Conservation (phyloP, 2,797 vertebrate species). For the Epinephelus awoara region DNA sequence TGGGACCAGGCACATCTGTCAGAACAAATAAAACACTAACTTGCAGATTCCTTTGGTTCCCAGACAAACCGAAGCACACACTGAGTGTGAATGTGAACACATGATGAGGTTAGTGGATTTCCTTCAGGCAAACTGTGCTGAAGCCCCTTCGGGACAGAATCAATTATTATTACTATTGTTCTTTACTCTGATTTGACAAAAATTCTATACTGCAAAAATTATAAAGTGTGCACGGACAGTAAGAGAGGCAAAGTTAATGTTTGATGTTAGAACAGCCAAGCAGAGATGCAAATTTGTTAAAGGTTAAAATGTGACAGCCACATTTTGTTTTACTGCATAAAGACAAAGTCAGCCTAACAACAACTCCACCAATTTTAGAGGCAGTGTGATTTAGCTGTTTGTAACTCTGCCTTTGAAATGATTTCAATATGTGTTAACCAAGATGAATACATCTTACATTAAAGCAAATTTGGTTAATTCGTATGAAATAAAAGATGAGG, state of each 20-base stretch:
- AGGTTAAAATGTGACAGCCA: too few relatives aligned
- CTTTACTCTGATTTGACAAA: not conserved
- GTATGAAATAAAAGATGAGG: not conserved
- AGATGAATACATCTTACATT: not conserved
- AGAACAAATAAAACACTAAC: too few relatives aligned
- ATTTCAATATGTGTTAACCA: too few relatives aligned
- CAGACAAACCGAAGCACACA: not conserved
- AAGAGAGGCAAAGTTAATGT: too few relatives aligned
- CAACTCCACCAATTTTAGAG: not conserved
- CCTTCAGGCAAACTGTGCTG: slow-evolving; percentile 10
- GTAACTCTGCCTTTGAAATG: not conserved
- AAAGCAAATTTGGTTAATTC: not conserved
- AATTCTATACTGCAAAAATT: not conserved
- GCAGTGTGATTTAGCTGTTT: not conserved
- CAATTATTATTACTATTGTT: not conserved
- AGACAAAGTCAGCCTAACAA: not conserved
- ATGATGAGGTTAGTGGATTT: slow-evolving; percentile 4
- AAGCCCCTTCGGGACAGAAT: slow-evolving; percentile 3
- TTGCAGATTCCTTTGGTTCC: too few relatives aligned
- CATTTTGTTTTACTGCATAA: not conserved
- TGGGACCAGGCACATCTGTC: too few relatives aligned
- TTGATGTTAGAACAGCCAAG: too few relatives aligned
- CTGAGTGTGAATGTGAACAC: not conserved
- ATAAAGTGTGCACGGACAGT: too few relatives aligned
- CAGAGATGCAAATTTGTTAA: too few relatives aligned